Conservation (phyloP, 2,888 invertebrate genomes). For the Drosophila mulleri region DNA sequence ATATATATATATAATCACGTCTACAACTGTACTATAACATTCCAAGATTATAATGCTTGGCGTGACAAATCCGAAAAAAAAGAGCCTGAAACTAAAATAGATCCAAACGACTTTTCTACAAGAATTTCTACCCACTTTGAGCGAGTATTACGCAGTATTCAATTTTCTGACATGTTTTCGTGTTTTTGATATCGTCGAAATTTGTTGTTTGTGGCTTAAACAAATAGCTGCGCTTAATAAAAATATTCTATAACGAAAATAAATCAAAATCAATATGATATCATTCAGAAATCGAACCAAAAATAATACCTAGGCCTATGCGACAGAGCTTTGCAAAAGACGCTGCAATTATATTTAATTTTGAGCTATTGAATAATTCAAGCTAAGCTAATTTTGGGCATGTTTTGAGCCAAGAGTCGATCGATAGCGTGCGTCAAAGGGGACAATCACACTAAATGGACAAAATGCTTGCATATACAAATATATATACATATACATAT, state of each 20-base stretch:
- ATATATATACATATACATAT: background rate
- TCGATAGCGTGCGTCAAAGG: conserved; percentile 24
- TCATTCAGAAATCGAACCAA: background rate
- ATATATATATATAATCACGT: too few relatives aligned
- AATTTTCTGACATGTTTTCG: background rate
- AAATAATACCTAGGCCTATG: conserved; percentile 13
- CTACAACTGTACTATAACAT: too few relatives aligned
- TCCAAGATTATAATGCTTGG: too few relatives aligned
- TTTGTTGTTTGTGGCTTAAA: background rate
- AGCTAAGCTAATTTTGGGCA: conserved; percentile 6
- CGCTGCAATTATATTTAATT: conserved; percentile 21
- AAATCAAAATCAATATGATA: conserved; percentile 28
- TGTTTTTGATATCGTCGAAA: too few relatives aligned
- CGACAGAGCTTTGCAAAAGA: conserved; percentile 6
- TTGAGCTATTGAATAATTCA: conserved; percentile 32
- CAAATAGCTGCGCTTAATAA: background rate
- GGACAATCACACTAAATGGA: background rate
- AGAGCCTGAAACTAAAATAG: too few relatives aligned
- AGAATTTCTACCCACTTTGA: background rate
- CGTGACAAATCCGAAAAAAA: too few relatives aligned
- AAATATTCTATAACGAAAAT: background rate
- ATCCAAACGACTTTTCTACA: background rate
- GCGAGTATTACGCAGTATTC: background rate
- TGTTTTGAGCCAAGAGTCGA: background rate
- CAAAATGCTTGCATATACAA: background rate